Base-by-base conservation (phyloP, 2,113 vertebrate genomes). In the Antigone vipio region DNA sequence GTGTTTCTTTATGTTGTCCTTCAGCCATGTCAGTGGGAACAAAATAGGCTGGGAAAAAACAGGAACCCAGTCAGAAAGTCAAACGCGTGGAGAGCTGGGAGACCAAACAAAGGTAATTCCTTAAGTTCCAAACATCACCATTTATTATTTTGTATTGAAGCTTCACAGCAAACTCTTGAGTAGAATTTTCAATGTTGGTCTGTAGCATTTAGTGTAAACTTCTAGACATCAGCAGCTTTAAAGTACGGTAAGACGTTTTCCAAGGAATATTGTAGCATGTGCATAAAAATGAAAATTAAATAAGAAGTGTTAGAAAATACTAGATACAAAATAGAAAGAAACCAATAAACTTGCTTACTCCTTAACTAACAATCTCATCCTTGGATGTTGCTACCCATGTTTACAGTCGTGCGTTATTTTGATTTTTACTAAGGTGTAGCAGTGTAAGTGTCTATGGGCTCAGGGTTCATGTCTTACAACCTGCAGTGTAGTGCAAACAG, bases 61-160 rank as follows among this genome's bases (percentile, higher is more conserved):
- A 76, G 98, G 98, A 98, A 98, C 97, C 80, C 98, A 98, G 85
- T 97, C 98, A 55, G 98, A 98, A 97, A 98, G 95, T 76, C 93
- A 97, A 89, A 88, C 97, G 2, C 98, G 98, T 87, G 98, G 97
- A 97, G 98, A 98, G 68, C 93, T 98, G 93, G 98, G 97, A 98
- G 98, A 99, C 98, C 99, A 99, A 98, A 98, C 97, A 49, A 99
- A 99, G 98, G 99, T 99, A 98, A 96, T 94, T 81, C 52, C 47
- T 72, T 64, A 34, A 73, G 60, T 96, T 82, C 53, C 63, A 67
- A 60, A 56, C 35, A 14, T 78, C 23, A 6, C 32, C 12, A 13
- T 78, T 72, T n/a, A 8, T 49, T 81, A 2, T 13, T 95, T 66
- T 55, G 50, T 85, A 7, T 34, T 75, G 45, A 60, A 88, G 55